A percentile compares a stretch with the other conserved stretches of the same genome.
Conservation (phyloP, 2,113 vertebrate species). For the Eretmochelys imbricata region DNA sequence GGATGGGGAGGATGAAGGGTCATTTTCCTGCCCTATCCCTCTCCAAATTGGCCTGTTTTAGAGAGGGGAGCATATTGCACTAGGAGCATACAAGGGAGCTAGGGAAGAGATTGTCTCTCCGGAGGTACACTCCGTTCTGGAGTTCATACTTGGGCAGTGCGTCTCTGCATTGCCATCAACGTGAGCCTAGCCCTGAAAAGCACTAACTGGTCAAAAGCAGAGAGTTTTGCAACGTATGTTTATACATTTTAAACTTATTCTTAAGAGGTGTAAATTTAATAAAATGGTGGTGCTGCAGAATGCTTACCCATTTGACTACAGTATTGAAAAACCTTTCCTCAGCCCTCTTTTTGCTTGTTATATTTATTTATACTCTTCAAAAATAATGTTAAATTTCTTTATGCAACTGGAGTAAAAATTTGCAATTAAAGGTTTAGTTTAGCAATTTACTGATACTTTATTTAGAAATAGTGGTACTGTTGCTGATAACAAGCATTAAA, state of each 20-base stretch:
- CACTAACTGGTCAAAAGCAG: not conserved
- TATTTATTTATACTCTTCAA: not conserved
- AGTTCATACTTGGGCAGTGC: not conserved
- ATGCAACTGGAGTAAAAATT: not conserved
- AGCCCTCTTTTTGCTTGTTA: not conserved
- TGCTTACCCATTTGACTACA: not conserved
- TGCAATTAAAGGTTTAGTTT: not conserved
- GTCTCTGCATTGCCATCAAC: not conserved
- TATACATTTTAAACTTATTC: not conserved
- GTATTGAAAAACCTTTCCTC: not conserved
- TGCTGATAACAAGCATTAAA: not conserved
- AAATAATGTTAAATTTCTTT: not conserved
- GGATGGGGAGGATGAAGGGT: not conserved
- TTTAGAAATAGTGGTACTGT: not conserved
- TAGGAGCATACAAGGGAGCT: not conserved
- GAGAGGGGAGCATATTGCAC: not conserved
- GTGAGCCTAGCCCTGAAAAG: not conserved
- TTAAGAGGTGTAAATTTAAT: not conserved
- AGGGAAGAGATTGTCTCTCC: not conserved
- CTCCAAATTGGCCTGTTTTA: not conserved
- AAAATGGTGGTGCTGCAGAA: not conserved
- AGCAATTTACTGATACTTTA: not conserved
- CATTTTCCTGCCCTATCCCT: fast-evolving
- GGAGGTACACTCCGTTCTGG: not conserved
- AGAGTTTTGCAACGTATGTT: not conserved